Percentiles rank a stretch among this genome's conserved stretches.
Evolutionary conservation across 37 sponge, comb jelly and placozoan species (phyloP).

Genomic region (Ephydatia muelleri): DNA sequence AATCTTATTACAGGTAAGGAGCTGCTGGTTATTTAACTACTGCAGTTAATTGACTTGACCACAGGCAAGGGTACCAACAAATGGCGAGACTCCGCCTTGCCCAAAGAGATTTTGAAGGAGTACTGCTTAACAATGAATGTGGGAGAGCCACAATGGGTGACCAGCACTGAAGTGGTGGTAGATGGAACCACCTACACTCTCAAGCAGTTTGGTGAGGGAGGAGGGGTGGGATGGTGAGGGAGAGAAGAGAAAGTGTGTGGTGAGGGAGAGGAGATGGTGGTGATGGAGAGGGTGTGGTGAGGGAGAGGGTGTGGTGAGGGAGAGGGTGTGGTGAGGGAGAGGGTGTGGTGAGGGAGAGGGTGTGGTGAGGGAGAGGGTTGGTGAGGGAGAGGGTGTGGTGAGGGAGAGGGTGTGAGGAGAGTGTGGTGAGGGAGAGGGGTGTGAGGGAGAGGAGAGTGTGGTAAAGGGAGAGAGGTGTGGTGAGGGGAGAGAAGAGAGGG

Average conservation of each 20-base stretch:
- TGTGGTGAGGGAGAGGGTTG: not conserved
- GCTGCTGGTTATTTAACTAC: not conserved
- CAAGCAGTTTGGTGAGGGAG: constrained; percentile 60
- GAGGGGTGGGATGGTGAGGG: not conserved
- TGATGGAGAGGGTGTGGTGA: too few relatives aligned
- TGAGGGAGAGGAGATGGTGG: not conserved
- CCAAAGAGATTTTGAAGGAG: constrained; percentile 73
- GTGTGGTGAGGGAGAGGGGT: too few relatives aligned
- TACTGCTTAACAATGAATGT: constrained; percentile 56
- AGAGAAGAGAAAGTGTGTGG: too few relatives aligned
- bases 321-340: too few relatives aligned
- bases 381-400: not conserved
- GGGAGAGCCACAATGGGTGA: constrained; percentile 53
- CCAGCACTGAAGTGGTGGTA: constrained; percentile 28
- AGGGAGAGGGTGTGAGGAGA: not conserved
- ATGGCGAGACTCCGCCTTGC: constrained; percentile 81
- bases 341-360: too few relatives aligned
- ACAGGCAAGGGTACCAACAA: constrained; percentile 85
- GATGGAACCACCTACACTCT: constrained; percentile 49
- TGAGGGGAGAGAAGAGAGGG: too few relatives aligned
- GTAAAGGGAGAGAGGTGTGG: too few relatives aligned
- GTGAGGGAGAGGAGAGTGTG: too few relatives aligned
- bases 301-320: too few relatives aligned
- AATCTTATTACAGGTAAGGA: constrained; percentile 83
- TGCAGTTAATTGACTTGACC: not conserved